Evolutionary conservation across 2,113 vertebrate species (phyloP).

Genomic region (Columbina picui): DNA sequence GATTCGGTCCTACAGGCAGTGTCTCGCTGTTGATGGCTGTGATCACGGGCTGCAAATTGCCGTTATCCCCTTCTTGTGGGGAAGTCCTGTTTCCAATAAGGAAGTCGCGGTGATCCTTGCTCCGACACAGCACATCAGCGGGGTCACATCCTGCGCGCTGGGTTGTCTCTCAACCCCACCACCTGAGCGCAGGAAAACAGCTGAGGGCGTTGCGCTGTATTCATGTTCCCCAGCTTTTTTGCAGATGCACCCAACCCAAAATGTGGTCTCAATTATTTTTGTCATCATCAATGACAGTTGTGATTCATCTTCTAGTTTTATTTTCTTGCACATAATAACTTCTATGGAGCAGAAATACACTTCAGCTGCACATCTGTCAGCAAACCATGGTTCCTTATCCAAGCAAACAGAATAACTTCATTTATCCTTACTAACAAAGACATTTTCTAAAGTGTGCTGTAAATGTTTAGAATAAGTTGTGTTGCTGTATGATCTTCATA

Average conservation of each 20-base stretch:
- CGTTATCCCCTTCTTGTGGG: not conserved
- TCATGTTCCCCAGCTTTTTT: not conserved
- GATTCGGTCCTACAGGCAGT: not conserved
- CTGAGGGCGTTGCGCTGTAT: not conserved
- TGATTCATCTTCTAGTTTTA: conserved; percentile 1
- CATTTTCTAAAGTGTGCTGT: not conserved
- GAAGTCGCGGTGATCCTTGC: not conserved
- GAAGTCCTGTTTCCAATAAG: not conserved
- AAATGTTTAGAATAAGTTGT: not conserved
- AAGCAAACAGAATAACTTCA: not conserved
- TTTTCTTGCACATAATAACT: not conserved
- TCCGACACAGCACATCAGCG: not conserved
- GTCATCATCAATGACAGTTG: not conserved
- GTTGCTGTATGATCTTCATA: not conserved
- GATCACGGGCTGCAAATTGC: not conserved
- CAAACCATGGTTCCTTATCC: not conserved
- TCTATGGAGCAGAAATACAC: not conserved
- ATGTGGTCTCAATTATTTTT: not conserved
- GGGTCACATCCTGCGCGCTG: not conserved
- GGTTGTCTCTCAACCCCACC: not conserved
- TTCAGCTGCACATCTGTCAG: conserved; percentile 40
- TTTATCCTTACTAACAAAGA: not conserved
- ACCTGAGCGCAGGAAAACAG: not conserved
- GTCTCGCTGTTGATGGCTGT: not conserved
- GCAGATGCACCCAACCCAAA: conserved; percentile 15